Base-by-base conservation (phyloP, 2,888 invertebrate genomes). In the Elegia similella region DNA sequence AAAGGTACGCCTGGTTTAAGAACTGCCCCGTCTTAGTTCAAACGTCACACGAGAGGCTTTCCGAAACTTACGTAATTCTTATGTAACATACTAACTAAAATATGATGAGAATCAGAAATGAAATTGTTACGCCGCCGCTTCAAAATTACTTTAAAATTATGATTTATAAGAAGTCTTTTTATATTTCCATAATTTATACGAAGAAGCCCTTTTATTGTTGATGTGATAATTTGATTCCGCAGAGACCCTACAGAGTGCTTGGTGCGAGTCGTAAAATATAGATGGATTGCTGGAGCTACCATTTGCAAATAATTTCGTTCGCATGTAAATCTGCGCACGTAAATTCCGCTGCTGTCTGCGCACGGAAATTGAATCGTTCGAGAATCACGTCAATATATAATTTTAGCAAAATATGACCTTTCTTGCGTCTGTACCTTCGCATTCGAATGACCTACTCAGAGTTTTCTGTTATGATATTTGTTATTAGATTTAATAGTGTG, bases 321-420 rank as follows among this genome's bases (percentile, higher is more conserved):
- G 82, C 82, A 86, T 87, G 86, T 88, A 88, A 88, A 90, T 88
- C 85, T 83, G 86, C 78, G 84, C 87, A 84, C 88, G 88, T 90
- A 90, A 88, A 90, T 90, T 86, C 79, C 76, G 75, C 72, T 78
- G 80, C 88, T 90, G 89, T 88, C 88, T 87, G 84, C 83, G 84
- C 82, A 80, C 83, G 89, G 90, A 89, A 89, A 90, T 90, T 88
- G 88, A 88, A 90, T 87, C 84, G 87, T 85, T 85, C 79, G 78
- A 84, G 81, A 82, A 86, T 83, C 84, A 84, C 84, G 78, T 78
- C 84, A 79, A 87, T 86, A 85, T 81, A 84, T 86, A 79, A 80
- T 83, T 81, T 82, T 80, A 69, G 70, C 74, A 72, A 82, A 78
- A 82, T 84, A 53, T 53, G 42, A 13, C 38, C 13, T 50, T 10